A percentile compares a stretch with the other conserved stretches of the same genome.
These are phyloP conservation scores for Nibea albiflora DNA, from an alignment of 2,113 vertebrate genomes.

Conservation along the genomic window DNA sequence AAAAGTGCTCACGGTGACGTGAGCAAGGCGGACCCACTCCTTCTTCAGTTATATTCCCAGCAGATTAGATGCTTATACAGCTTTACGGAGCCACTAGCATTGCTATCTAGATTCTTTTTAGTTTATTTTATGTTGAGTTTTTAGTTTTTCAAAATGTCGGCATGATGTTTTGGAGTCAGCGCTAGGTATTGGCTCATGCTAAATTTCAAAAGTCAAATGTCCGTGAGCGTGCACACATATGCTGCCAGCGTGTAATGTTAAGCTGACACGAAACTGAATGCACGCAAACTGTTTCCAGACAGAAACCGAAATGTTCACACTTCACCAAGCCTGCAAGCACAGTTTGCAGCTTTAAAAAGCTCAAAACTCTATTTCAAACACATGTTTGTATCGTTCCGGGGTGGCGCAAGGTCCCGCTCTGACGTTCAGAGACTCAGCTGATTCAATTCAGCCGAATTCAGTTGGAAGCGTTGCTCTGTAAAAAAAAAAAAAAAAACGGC, in stretches of 20 bases:
- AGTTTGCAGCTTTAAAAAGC: background rate
- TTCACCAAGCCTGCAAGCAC: background rate
- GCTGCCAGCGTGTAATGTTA: background rate
- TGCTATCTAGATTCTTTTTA: too few relatives aligned
- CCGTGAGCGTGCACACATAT: background rate
- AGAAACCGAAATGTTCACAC: background rate
- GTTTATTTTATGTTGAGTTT: too few relatives aligned
- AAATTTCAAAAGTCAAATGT: background rate
- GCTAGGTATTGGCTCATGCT: background rate
- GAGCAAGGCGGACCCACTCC: too few relatives aligned
- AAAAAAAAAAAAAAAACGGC: too few relatives aligned
- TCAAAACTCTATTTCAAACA: background rate
- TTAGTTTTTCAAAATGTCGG: too few relatives aligned
- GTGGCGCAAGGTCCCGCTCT: background rate
- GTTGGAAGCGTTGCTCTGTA: background rate
- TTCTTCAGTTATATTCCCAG: too few relatives aligned
- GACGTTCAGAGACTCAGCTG: slow-evolving; percentile 1
- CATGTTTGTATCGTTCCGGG: background rate
- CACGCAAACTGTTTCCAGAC: background rate
- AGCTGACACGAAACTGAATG: background rate
- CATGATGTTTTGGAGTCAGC: too few relatives aligned
- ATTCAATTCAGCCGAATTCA: slow-evolving; percentile 4
- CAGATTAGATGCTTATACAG: too few relatives aligned
- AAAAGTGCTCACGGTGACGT: too few relatives aligned
- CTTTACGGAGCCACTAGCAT: too few relatives aligned